These are phyloP conservation scores for Falcaria lacertinaria DNA, from an alignment of 2,888 invertebrate species.

Conservation along the genomic window DNA sequence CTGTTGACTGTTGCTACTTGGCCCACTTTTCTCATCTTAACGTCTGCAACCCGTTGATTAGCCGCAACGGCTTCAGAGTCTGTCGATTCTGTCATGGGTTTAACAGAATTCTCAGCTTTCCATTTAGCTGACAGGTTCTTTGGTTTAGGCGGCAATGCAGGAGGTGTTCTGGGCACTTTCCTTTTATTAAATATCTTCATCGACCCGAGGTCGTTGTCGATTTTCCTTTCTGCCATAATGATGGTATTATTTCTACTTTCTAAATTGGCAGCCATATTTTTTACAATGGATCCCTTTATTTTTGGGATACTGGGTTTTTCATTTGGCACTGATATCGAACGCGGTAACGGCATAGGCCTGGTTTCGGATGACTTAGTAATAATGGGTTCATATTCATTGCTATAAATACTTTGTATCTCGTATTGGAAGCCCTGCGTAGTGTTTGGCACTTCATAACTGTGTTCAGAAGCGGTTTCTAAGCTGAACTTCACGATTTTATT, in stretches of 20 bases:
- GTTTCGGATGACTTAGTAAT: slow-evolving; percentile 69
- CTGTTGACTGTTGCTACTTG: slow-evolving; percentile 70
- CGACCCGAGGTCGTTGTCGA: slow-evolving; percentile 57
- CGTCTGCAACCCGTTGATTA: slow-evolving; percentile 79
- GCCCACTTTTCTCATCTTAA: slow-evolving; percentile 75
- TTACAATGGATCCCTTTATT: slow-evolving; percentile 73
- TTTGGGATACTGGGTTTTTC: slow-evolving; percentile 58
- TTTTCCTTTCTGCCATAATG: slow-evolving; percentile 62
- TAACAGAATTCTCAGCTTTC: slow-evolving; percentile 76
- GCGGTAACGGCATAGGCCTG: slow-evolving; percentile 53
- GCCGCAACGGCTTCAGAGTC: slow-evolving; percentile 80
- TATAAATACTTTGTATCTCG: slow-evolving; percentile 84
- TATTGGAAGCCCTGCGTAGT: slow-evolving; percentile 75
- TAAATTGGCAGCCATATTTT: slow-evolving; percentile 73
- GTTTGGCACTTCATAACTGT: slow-evolving; percentile 82
- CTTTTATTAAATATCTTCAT: slow-evolving; percentile 74
- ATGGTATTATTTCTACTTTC: slow-evolving; percentile 59
- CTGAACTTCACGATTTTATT: slow-evolving; percentile 77
- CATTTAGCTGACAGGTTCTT: slow-evolving; percentile 84
- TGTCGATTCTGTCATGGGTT: slow-evolving; percentile 62
- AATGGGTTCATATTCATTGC: slow-evolving; percentile 87
- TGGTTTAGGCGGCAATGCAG: slow-evolving; percentile 89
- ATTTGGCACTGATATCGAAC: slow-evolving; percentile 33
- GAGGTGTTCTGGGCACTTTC: slow-evolving; percentile 83
- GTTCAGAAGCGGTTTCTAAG: slow-evolving; percentile 73